Conservation (phyloP, 64 coral and sea anemone genomes). For the Montipora capricornis region DNA sequence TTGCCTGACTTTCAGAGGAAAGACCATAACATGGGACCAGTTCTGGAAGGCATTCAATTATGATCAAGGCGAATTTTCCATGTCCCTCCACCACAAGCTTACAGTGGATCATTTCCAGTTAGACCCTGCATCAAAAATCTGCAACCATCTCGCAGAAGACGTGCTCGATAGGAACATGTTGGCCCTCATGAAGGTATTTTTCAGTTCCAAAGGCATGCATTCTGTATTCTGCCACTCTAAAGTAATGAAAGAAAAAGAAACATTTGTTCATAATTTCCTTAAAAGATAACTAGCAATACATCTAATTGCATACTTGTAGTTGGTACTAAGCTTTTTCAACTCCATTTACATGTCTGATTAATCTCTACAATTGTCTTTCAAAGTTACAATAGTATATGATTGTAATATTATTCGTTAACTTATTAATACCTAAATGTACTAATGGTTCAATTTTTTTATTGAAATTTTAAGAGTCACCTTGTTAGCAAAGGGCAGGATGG, state of each 20-base stretch:
- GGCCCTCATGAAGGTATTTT: slow-evolving; percentile 37
- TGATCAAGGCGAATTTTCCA: neutral
- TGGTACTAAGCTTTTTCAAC: too few relatives aligned
- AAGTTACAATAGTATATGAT: too few relatives aligned
- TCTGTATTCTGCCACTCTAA: too few relatives aligned
- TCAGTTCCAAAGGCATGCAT: neutral
- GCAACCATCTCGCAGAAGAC: slow-evolving; percentile 55
- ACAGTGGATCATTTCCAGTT: neutral
- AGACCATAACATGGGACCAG: neutral
- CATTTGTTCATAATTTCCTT: too few relatives aligned
- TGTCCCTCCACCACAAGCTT: slow-evolving; percentile 21
- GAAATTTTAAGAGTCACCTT: neutral
- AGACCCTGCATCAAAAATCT: neutral
- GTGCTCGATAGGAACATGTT: slow-evolving; percentile 53
- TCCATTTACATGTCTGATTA: too few relatives aligned
- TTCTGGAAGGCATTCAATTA: slow-evolving; percentile 1
- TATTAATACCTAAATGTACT: too few relatives aligned
- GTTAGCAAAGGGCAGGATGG: neutral
- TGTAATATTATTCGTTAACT: too few relatives aligned
- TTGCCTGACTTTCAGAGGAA: neutral
- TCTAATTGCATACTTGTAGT: too few relatives aligned
- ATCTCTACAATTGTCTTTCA: too few relatives aligned
- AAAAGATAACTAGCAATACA: too few relatives aligned
- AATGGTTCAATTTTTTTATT: too few relatives aligned
- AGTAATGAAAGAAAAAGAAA: too few relatives aligned